These are phyloP conservation scores for Myrmophylax atrothorax DNA, from an alignment of 2,113 vertebrate genomes.

Conservation along the genomic window DNA sequence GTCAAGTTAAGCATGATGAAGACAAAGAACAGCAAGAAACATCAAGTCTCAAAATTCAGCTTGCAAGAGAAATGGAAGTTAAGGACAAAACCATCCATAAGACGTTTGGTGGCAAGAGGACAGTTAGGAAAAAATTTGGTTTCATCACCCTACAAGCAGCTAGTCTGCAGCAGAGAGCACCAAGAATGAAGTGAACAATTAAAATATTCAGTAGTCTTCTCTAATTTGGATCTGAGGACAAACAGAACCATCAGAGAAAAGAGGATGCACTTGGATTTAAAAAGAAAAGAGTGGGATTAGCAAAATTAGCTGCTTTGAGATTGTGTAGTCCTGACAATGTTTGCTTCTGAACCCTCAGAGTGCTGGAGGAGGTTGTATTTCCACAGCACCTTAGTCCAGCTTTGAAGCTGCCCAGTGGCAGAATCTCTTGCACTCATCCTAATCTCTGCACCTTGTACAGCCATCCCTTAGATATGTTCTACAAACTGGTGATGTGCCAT, in stretches of 20 bases:
- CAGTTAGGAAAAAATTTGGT: not conserved
- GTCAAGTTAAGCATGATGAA: not conserved
- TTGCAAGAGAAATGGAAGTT: not conserved
- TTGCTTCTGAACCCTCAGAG: not conserved
- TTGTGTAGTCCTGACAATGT: not conserved
- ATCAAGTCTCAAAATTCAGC: not conserved
- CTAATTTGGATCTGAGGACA: not conserved
- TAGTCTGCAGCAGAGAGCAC: not conserved
- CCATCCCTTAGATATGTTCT: not conserved
- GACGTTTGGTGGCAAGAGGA: not conserved
- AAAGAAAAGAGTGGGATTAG: not conserved
- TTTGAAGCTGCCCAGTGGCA: not conserved
- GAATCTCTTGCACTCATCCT: not conserved
- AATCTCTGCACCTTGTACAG: not conserved
- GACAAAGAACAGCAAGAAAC: not conserved
- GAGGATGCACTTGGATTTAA: not conserved
- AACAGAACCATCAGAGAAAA: not conserved
- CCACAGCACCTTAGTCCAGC: not conserved
- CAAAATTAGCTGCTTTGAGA: not conserved
- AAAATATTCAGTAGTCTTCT: not conserved
- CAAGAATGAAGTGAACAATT: not conserved
- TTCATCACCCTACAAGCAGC: not conserved
- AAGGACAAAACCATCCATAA: not conserved
- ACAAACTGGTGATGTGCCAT: not conserved
- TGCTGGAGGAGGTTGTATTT: not conserved